Evolutionary conservation across 2,888 invertebrate species (phyloP).

Genomic region (Byasa hedistus): DNA sequence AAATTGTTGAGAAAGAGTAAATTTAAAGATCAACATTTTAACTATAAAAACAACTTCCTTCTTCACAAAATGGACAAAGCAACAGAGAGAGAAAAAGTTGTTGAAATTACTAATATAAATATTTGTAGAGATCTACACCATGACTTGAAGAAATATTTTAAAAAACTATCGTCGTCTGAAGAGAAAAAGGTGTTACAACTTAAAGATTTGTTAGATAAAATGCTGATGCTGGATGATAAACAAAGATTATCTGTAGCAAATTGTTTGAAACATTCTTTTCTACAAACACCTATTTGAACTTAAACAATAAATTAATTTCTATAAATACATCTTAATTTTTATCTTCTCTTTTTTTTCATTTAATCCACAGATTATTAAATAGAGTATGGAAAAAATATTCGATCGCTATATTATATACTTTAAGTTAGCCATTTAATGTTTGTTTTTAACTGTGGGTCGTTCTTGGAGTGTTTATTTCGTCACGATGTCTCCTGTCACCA

Average conservation of each 20-base stretch:
- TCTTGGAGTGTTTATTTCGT: too few relatives aligned
- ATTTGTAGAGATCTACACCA: conserved; percentile 89
- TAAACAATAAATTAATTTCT: conserved; percentile 39
- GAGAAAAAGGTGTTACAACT: conserved; percentile 93
- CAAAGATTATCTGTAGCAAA: conserved; percentile 94
- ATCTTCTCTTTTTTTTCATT: conserved; percentile 16
- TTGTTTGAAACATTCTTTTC: conserved; percentile 95
- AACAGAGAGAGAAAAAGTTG: conserved; percentile 97
- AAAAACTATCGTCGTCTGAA: conserved; percentile 90
- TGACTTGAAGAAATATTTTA: conserved; percentile 91
- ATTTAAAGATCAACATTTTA: conserved; percentile 98
- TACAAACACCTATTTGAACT: conserved; percentile 70
- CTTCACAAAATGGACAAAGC: conserved; percentile 98
- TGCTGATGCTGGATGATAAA: conserved; percentile 92
- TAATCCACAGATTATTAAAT: background rate
- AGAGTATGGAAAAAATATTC: too few relatives aligned
- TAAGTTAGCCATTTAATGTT: too few relatives aligned
- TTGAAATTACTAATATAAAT: conserved; percentile 92
- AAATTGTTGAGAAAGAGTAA: conserved; percentile 94
- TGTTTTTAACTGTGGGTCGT: too few relatives aligned
- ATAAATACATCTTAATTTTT: conserved; percentile 15
- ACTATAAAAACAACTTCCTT: conserved; percentile 95
- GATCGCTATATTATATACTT: too few relatives aligned
- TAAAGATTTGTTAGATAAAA: conserved; percentile 94
- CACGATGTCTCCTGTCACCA: too few relatives aligned